Evolutionary conservation across 2,797 vertebrate species (phyloP).

Genomic region (Ceryle rudis): DNA sequence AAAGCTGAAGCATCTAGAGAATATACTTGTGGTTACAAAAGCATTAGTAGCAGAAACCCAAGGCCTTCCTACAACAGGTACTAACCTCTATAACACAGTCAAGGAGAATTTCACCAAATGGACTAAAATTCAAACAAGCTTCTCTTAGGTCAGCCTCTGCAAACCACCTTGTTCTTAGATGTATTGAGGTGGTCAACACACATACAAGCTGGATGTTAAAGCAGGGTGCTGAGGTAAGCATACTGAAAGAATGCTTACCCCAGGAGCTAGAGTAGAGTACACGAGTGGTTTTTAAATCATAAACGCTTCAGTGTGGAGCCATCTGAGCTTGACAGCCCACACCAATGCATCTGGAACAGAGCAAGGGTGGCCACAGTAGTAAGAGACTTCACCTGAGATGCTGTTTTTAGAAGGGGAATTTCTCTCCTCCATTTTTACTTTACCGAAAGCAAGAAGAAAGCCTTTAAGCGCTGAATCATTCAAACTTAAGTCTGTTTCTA

Average conservation of each 20-base stretch:
- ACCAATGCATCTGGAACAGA: neutral
- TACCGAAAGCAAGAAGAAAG: constrained; percentile 21
- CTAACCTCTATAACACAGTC: neutral
- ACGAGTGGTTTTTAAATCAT: neutral
- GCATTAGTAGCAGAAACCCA: neutral
- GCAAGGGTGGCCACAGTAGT: neutral
- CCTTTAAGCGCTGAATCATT: neutral
- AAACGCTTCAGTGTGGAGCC: neutral
- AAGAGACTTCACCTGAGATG: neutral
- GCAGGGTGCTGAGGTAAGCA: neutral
- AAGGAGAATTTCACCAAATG: neutral
- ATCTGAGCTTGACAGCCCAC: neutral
- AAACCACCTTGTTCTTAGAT: neutral
- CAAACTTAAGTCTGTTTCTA: constrained; percentile 49
- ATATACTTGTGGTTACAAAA: neutral
- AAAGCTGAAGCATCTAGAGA: neutral
- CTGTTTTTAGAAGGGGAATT: constrained; percentile 10
- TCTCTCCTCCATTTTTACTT: neutral
- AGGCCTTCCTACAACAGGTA: neutral
- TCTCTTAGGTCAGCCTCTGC: neutral
- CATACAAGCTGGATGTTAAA: neutral
- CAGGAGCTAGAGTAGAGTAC: neutral
- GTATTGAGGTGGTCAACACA: neutral
- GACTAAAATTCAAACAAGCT: neutral
- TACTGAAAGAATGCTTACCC: neutral